Conservation (phyloP, 2,113 vertebrate species). For the Oreochromis niloticus region DNA sequence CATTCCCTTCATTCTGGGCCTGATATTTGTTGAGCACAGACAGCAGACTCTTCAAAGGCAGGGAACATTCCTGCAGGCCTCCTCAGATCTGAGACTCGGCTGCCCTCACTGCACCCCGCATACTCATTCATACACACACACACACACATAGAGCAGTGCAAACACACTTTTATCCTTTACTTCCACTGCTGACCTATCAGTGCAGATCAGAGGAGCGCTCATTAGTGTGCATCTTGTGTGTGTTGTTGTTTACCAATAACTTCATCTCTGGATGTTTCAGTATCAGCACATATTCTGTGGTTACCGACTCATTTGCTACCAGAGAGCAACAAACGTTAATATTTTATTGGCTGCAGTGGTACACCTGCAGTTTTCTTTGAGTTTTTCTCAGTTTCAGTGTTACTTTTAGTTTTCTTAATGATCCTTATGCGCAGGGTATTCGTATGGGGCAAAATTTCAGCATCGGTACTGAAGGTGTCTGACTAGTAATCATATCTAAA, state of each 20-base stretch:
- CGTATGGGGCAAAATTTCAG: neutral
- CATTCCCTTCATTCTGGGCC: conserved; percentile 69
- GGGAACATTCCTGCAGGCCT: conserved; percentile 68
- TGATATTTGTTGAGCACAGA: conserved; percentile 66
- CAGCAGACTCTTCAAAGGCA: conserved; percentile 68
- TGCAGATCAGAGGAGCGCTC: neutral
- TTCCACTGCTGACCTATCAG: neutral
- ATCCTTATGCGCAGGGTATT: neutral
- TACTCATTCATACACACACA: neutral
- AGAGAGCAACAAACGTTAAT: neutral
- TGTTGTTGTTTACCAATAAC: neutral
- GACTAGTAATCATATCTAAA: neutral
- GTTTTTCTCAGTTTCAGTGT: neutral
- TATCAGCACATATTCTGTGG: neutral
- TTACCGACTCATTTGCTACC: neutral
- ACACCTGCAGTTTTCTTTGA: neutral
- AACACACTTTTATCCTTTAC: neutral
- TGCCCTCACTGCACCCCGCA: conserved; percentile 37
- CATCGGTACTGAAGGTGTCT: neutral
- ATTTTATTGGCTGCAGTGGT: neutral
- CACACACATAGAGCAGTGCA: neutral
- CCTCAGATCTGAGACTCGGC: conserved; percentile 56
- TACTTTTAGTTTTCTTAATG: neutral
- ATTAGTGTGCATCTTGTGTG: neutral
- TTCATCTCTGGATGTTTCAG: neutral